A percentile compares a stretch with the other conserved stretches of the same genome.
These are phyloP conservation scores for Ambastaia sidthimunki DNA, from an alignment of 2,797 vertebrate species.

Conservation along the genomic window DNA sequence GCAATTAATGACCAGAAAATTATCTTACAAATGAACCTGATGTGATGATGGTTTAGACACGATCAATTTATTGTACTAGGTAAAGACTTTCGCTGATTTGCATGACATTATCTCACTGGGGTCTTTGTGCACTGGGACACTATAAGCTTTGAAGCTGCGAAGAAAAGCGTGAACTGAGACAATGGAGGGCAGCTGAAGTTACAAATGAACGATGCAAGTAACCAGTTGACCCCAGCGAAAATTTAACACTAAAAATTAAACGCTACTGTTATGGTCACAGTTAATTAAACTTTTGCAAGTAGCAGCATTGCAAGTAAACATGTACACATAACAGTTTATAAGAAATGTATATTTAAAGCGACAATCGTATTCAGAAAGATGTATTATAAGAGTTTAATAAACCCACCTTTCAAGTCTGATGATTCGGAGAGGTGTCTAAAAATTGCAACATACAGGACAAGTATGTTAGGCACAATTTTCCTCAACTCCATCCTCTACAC, in stretches of 20 bases:
- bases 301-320: background rate
- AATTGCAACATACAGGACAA: constrained; percentile 35
- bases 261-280: background rate
- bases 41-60: background rate
- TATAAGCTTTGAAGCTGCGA: too few relatives aligned
- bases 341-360: background rate
- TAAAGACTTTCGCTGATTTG: background rate
- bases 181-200: background rate
- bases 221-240: background rate
- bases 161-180: constrained; percentile 9
- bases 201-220: background rate
- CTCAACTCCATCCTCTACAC: constrained; percentile 39
- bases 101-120: constrained; percentile 13
- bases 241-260: background rate
- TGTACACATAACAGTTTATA: too few relatives aligned
- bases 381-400: background rate
- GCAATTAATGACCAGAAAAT: too few relatives aligned
- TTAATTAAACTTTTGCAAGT: background rate
- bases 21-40: background rate
- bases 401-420: constrained; percentile 58
- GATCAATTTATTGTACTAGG: background rate
- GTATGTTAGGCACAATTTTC: constrained; percentile 16
- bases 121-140: background rate
- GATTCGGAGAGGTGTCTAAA: constrained; percentile 4
- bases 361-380: too few relatives aligned